Evolutionary conservation across 2,888 invertebrate species (phyloP), one percentile per base, ranked within the genome.

Genomic region (Drosophila phalerata): DNA sequence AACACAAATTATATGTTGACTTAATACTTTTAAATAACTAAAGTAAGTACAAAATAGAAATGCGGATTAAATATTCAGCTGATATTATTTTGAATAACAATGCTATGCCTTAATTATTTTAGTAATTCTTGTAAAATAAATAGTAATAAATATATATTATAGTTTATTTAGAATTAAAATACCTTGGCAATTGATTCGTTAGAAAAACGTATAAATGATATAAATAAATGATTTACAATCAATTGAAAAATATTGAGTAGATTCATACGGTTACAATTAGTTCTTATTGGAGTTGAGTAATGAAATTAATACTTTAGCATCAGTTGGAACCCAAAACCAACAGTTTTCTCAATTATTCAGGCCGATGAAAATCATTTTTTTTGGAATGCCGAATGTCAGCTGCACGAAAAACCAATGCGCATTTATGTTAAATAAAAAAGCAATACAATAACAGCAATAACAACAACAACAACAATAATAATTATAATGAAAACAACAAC

Each of bases 401-500:
- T 48, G 37, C 53, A 38, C 42, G 38, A 34, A 47, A 63, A 55
- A 6, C n/a, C 38, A 57, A 34, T 57, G 45, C 38, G 34, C 34
- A 53, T 72, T 72, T 65, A 52, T 52, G 47, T 57, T 63, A 30
- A 49, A 55, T 34, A 48, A 34, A 40, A 40, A 67, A 19, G 37
- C 32, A 63, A 45, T 30, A 40, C 37, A 60, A 45, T 62, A 58
- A 45, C 28, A 47, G 47, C 40, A 45, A 48, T 28, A 69, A 40
- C 65, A 62, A 15, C 8, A 69, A 40, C 65, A 62, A 15, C 8
- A 60, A 48, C 38, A 49, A 66, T 47, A 65, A 53, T 34, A 63
- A 28, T 34, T 10, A 52, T 32, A 42, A 51, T 51, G 19, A 62
- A 47, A 47, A 51, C 34, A 69, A 60, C 42, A 66, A 69, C 51